phyloP scores from a whole-genome alignment of 2,888 invertebrate genomes.

The Aethes cnicana region DNA sequence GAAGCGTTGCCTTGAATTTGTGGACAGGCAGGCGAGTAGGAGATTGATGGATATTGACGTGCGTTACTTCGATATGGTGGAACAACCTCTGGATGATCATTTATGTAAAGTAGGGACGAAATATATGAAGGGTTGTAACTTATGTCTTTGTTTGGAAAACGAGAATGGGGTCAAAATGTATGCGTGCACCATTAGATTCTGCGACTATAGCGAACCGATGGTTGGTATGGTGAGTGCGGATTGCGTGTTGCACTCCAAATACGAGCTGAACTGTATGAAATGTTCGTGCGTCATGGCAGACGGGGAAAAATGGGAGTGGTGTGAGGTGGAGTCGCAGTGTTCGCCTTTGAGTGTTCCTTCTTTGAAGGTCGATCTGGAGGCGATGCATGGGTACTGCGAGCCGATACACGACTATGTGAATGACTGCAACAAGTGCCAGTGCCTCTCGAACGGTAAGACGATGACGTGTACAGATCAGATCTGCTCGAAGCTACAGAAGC shows the following conservation, averaged over 20 bases:
- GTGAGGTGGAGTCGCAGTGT: slow-evolving; percentile 44
- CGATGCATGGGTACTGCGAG: slow-evolving; percentile 60
- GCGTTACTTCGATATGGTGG: slow-evolving; percentile 20
- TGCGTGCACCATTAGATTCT: slow-evolving; percentile 63
- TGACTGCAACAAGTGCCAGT: slow-evolving; percentile 60
- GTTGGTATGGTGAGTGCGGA: slow-evolving; percentile 30
- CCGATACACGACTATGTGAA: slow-evolving; percentile 54
- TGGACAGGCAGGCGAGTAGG: slow-evolving; percentile 27
- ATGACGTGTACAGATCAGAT: slow-evolving; percentile 50
- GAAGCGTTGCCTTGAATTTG: slow-evolving; percentile 50
- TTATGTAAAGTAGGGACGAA: slow-evolving; percentile 52
- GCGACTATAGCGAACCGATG: slow-evolving; percentile 33
- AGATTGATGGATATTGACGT: slow-evolving; percentile 14
- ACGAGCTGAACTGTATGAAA: slow-evolving; percentile 52
- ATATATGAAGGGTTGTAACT: slow-evolving; percentile 60
- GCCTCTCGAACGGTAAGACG: slow-evolving; percentile 55
- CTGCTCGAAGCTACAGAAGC: slow-evolving; percentile 37
- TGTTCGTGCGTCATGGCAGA: slow-evolving; percentile 49
- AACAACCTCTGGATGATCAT: slow-evolving; percentile 40
- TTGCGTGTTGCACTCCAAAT: slow-evolving; percentile 51
- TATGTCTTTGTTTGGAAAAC: slow-evolving; percentile 53
- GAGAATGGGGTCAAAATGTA: slow-evolving; percentile 51
- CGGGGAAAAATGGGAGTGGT: slow-evolving; percentile 47
- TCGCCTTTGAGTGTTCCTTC: slow-evolving; percentile 1
- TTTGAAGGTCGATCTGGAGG: slow-evolving; percentile 33